A percentile compares a stretch with the other conserved stretches of the same genome.
phyloP scores from a whole-genome alignment of 2,113 vertebrate genomes.

The Zosterops lateralis region DNA sequence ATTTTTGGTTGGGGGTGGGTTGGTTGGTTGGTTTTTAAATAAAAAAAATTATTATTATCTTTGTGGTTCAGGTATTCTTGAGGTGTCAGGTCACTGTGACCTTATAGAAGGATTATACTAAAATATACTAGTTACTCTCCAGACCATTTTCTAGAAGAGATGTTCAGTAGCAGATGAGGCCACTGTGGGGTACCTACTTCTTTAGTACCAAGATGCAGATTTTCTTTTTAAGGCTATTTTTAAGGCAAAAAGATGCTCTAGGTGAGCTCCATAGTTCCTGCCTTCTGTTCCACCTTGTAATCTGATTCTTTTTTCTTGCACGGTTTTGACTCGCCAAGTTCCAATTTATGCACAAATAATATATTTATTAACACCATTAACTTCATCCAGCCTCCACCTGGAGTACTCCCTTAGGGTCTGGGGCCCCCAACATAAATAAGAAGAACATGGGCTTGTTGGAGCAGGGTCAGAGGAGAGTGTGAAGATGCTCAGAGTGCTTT shows the following conservation, averaged over 20 bases:
- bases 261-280: background rate
- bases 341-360: background rate
- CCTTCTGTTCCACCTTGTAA: background rate
- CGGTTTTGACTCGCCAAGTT: background rate
- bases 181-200: background rate
- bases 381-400: background rate
- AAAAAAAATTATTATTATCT: background rate
- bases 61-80: background rate
- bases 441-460: background rate
- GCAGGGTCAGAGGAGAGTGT: background rate
- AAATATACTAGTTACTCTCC: background rate
- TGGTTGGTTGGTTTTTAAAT: background rate
- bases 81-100: background rate
- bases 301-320: background rate
- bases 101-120: background rate
- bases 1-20: background rate
- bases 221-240: background rate
- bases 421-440: background rate
- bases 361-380: background rate
- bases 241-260: background rate
- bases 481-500: background rate
- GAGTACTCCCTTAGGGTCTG: background rate
- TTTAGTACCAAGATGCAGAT: background rate
- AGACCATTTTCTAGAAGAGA: background rate
- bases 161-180: background rate